phyloP scores from a whole-genome alignment of 2,113 vertebrate species.

The Plestiodon gilberti region DNA sequence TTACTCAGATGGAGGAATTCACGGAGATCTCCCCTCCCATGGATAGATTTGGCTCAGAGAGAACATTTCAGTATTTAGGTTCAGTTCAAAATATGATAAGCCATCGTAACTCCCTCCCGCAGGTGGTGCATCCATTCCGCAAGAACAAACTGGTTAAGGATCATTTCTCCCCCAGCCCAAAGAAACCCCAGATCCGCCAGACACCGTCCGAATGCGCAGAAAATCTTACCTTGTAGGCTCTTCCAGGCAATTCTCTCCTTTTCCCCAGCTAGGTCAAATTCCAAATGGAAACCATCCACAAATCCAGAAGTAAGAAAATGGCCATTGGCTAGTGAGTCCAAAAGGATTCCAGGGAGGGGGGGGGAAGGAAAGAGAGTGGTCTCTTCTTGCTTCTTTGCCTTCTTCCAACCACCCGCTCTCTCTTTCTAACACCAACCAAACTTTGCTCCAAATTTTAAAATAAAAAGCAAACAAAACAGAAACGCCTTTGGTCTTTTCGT shows the following conservation, averaged over 20 bases:
- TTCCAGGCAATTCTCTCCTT: slow-evolving; percentile 63
- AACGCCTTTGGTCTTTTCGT: slow-evolving; percentile 61
- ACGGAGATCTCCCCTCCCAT: fast-evolving
- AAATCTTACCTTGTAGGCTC: slow-evolving; percentile 61
- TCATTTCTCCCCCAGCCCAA: slow-evolving; percentile 12
- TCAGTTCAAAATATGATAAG: not conserved
- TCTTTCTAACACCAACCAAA: slow-evolving; percentile 31
- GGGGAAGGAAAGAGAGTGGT: not conserved
- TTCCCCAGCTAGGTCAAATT: slow-evolving; percentile 63
- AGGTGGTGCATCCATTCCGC: not conserved
- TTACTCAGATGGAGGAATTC: no score
- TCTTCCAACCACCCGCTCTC: slow-evolving; percentile 28
- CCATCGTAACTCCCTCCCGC: not conserved
- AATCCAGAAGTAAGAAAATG: slow-evolving; percentile 69
- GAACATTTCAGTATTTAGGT: not conserved
- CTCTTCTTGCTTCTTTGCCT: not conserved
- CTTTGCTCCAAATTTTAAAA: not conserved
- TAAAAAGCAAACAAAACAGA: slow-evolving; percentile 43
- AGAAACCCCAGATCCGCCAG: not conserved
- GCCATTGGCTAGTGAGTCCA: slow-evolving; percentile 66
- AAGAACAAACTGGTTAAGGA: not conserved
- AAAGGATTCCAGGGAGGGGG: slow-evolving; percentile 42
- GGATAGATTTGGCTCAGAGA: not conserved
- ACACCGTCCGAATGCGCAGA: no score
- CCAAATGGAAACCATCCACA: slow-evolving; percentile 71